Conservation (phyloP, 92 coral and sea anemone genomes). For the Heteractis magnifica region DNA sequence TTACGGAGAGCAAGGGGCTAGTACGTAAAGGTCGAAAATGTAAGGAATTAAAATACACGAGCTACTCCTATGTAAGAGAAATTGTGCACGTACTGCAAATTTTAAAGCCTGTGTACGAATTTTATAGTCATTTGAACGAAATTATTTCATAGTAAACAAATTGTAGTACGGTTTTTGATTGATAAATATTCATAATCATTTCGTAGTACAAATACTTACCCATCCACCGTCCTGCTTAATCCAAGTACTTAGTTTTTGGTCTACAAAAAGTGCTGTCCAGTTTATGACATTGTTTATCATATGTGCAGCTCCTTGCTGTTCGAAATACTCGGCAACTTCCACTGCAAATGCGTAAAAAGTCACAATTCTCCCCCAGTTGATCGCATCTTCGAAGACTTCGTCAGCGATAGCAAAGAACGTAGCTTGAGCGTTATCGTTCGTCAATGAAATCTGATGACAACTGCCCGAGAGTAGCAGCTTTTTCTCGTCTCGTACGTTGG, state of each 20-base stretch:
- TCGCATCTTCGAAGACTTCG: conserved; percentile 51
- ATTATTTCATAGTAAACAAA: background rate
- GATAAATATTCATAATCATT: conserved; percentile 21
- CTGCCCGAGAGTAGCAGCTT: conserved; percentile 34
- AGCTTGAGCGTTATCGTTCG: conserved; percentile 43
- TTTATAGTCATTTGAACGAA: background rate
- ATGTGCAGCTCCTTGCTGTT: conserved; percentile 30
- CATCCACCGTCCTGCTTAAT: conserved; percentile 62
- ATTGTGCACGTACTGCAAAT: background rate
- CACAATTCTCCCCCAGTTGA: conserved; percentile 62
- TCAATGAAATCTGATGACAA: conserved; percentile 46
- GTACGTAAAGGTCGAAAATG: background rate
- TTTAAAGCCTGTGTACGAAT: background rate
- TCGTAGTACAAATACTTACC: conserved; percentile 31
- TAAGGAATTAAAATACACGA: background rate
- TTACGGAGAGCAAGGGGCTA: conserved; percentile 1
- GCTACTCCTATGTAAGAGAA: background rate
- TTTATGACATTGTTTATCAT: conserved; percentile 45
- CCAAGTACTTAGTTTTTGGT: conserved; percentile 43
- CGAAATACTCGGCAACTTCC: conserved; percentile 53
- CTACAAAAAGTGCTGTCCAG: conserved; percentile 50
- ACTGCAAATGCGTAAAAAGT: conserved; percentile 57
- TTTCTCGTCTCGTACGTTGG: conserved; percentile 44
- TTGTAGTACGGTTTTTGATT: background rate
- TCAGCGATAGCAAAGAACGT: conserved; percentile 48